Conservation (phyloP, 2,888 invertebrate genomes). For the Galeruca laticollis region DNA sequence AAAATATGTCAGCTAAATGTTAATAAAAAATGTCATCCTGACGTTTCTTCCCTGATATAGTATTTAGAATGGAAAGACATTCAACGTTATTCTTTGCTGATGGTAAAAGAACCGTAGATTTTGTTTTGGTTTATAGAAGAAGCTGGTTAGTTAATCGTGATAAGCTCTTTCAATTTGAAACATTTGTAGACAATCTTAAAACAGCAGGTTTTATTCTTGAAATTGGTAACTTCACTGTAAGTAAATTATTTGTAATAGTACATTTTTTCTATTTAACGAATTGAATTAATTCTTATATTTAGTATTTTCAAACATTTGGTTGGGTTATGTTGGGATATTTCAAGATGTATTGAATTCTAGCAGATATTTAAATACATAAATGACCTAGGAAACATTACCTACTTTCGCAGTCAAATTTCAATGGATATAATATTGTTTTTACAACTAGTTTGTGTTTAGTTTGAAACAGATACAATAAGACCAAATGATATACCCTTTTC, state of each 20-base stretch:
- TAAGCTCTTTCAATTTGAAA: slow-evolving; percentile 44
- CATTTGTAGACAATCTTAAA: slow-evolving; percentile 54
- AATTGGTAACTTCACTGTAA: slow-evolving; percentile 51
- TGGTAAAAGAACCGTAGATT: slow-evolving; percentile 49
- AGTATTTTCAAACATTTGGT: too few species aligned
- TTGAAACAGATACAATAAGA: too few species aligned
- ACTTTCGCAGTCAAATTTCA: too few species aligned
- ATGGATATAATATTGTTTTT: too few species aligned
- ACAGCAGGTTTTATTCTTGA: slow-evolving; percentile 57
- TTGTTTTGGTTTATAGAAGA: slow-evolving; percentile 50
- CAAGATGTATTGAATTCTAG: too few species aligned
- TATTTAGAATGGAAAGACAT: slow-evolving; percentile 2
- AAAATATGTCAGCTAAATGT: neutral
- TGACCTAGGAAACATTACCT: too few species aligned
- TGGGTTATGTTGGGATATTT: too few species aligned
- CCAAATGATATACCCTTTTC: too few species aligned
- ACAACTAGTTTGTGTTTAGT: too few species aligned
- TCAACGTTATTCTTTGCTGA: slow-evolving; percentile 24
- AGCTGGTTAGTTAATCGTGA: slow-evolving; percentile 30
- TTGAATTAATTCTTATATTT: neutral
- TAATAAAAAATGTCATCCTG: neutral
- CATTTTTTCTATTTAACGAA: neutral
- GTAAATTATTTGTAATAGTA: neutral
- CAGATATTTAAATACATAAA: too few species aligned
- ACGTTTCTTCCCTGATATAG: neutral